Conservation (phyloP, 2,888 invertebrate species). For the Thymelicus sylvestris region DNA sequence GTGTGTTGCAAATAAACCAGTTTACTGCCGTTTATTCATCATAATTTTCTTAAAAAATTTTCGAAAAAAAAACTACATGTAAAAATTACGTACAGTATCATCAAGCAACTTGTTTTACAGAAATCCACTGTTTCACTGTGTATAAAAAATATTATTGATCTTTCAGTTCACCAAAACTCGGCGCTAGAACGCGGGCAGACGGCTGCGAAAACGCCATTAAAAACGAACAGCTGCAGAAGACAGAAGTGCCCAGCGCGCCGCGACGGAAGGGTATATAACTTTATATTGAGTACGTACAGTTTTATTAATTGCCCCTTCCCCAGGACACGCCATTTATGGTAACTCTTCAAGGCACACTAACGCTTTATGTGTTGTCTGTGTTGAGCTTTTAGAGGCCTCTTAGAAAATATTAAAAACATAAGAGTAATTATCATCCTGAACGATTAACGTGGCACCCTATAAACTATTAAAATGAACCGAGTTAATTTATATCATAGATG, state of each 20-base stretch:
- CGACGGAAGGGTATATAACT: constrained; percentile 71
- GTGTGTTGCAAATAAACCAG: too few relatives aligned
- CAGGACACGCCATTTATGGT: constrained; percentile 32
- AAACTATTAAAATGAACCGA: too few relatives aligned
- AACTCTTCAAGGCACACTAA: constrained; percentile 34
- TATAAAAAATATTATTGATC: not conserved
- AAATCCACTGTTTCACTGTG: too few relatives aligned
- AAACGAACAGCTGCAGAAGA: constrained; percentile 51
- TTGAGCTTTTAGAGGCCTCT: constrained; percentile 16
- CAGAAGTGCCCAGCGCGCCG: constrained; percentile 49
- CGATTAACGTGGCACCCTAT: not conserved
- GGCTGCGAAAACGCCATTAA: constrained; percentile 66
- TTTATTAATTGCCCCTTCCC: constrained; percentile 27
- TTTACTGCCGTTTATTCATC: too few relatives aligned
- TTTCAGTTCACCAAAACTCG: constrained; percentile 66
- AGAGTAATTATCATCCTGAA: not conserved
- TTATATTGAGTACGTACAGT: constrained; percentile 35
- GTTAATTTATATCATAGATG: too few relatives aligned
- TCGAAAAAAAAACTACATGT: too few relatives aligned
- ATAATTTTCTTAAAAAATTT: too few relatives aligned
- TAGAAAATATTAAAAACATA: not conserved
- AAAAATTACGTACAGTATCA: not conserved
- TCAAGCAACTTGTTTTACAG: too few relatives aligned
- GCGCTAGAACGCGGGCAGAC: constrained; percentile 73
- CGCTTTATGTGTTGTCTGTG: constrained; percentile 32